Conservation (phyloP, 37 sponge, comb jelly and placozoan genomes). For the Crambe crambe region DNA sequence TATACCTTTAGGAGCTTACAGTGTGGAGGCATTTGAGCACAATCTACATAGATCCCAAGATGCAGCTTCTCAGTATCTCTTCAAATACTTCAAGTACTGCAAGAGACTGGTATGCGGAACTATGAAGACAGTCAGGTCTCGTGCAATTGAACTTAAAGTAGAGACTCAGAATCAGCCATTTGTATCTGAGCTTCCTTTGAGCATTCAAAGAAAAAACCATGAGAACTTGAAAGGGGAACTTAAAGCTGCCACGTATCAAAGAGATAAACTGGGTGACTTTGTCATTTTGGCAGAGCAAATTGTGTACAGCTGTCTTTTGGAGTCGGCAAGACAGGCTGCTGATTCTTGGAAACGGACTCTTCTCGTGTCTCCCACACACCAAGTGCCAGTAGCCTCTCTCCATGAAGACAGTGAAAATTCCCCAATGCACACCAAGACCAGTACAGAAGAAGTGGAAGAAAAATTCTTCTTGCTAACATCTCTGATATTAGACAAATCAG, state of each 20-base stretch:
- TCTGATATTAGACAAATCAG: not conserved
- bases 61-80: slow-evolving; percentile 24
- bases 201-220: slow-evolving; percentile 49
- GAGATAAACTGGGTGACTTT: slow-evolving; percentile 26
- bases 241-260: slow-evolving; percentile 18
- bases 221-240: slow-evolving; percentile 33
- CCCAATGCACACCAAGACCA: no score
- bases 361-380: no score
- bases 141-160: slow-evolving; percentile 24
- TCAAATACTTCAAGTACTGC: slow-evolving; percentile 62
- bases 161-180: slow-evolving; percentile 38
- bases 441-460: no score
- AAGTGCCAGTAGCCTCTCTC: slow-evolving; percentile 7
- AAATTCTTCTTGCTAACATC: slow-evolving; percentile 3
- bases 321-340: slow-evolving; percentile 11
- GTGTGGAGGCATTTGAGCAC: slow-evolving; percentile 1
- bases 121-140: not conserved
- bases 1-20: slow-evolving; percentile 26
- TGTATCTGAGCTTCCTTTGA: slow-evolving; percentile 71
- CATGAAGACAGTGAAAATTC: no score
- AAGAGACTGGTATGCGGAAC: slow-evolving; percentile 30
- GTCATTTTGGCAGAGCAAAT: slow-evolving; percentile 52
- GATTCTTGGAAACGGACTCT: slow-evolving; percentile 25
- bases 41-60: not conserved
- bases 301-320: slow-evolving; percentile 37